A percentile compares a stretch with the other conserved stretches of the same genome.
Evolutionary conservation across 2,888 invertebrate species (phyloP).

Genomic region (Chrysomela aeneicollis): DNA sequence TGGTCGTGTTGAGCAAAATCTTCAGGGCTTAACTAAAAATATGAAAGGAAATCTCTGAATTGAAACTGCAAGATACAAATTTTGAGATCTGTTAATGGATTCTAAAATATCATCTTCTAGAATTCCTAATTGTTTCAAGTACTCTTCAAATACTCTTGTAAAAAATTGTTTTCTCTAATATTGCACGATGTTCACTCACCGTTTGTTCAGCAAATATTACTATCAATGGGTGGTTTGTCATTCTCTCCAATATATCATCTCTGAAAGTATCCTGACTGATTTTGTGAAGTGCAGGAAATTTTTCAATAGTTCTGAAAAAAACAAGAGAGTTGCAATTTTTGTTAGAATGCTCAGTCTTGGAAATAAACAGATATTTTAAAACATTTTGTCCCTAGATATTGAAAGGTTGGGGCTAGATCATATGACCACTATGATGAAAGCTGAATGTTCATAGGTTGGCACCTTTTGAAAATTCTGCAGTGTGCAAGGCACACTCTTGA

Average conservation of each 20-base stretch:
- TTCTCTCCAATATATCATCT: constrained; percentile 51
- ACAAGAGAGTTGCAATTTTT: constrained; percentile 1
- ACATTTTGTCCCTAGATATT: background rate
- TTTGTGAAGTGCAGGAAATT: constrained; percentile 56
- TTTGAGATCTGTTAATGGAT: no score
- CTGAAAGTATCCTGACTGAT: constrained; percentile 56
- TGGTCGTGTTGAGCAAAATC: constrained; percentile 61
- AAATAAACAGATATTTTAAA: background rate
- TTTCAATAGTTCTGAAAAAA: constrained; percentile 48
- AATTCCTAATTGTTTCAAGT: no score
- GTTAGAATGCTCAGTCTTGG: background rate
- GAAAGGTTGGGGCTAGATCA: constrained; percentile 29
- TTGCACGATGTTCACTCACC: constrained; percentile 55
- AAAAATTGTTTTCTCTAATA: background rate
- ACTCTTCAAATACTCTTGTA: no score
- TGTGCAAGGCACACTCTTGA: background rate
- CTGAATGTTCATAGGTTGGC: constrained; percentile 1
- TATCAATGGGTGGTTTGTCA: constrained; percentile 57
- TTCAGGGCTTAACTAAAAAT: constrained; percentile 61
- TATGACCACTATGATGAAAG: constrained; percentile 35
- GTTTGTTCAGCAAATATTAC: constrained; percentile 64
- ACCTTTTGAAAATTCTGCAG: background rate
- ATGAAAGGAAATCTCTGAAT: no score
- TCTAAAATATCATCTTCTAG: no score
- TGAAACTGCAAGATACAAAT: no score